Base-by-base conservation (phyloP, 2,888 invertebrate species). In the Apodemia hepburni region DNA sequence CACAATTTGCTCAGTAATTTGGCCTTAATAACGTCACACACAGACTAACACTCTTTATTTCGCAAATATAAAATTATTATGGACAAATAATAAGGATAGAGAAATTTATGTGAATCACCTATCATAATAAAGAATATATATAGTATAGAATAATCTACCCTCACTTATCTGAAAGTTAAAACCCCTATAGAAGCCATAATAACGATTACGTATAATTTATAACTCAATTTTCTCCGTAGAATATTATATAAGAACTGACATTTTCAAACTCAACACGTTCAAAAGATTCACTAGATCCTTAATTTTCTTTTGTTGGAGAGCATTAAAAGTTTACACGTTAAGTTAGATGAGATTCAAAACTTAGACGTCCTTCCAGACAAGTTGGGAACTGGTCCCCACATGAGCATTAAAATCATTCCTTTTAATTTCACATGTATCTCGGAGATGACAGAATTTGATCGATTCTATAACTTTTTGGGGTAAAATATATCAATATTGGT, bases 241-340 rank as follows among this genome's bases (percentile, higher is more conserved):
- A 15, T 42, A 42, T 42, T 15, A 42, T 15, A 42, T 42, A 42
- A 54, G 27, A 27, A 22, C 54, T 54, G 54, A 54, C 54, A 54
- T 27, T 7, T 22, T 27, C 54, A 54, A 59, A 59, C 59, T 27
- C 42, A 18, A 62, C 49, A 45, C 29, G 45, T 58, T 45, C 58
- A 35, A 47, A 58, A 61, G 35, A 45, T 62, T 61, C 58, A 47
- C 61, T 29, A 63, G 59, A 63, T 61, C 57, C 29, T 63, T 63
- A 63, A 66, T 64, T 64, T 64, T 66, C 59, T 62, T 65, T 64
- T 64, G 64, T 62, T 51, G 29, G n/a, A 61, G 27, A 61, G 64
- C 59, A 64, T 68, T 68, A 66, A 68, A 69, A 70, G 68, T 70
- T 70, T 66, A 66, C 61, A 66, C 67, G 64, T 68, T 69, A 69